These are phyloP conservation scores for Parambassis ranga DNA, from an alignment of 2,797 vertebrate species.

Conservation along the genomic window DNA sequence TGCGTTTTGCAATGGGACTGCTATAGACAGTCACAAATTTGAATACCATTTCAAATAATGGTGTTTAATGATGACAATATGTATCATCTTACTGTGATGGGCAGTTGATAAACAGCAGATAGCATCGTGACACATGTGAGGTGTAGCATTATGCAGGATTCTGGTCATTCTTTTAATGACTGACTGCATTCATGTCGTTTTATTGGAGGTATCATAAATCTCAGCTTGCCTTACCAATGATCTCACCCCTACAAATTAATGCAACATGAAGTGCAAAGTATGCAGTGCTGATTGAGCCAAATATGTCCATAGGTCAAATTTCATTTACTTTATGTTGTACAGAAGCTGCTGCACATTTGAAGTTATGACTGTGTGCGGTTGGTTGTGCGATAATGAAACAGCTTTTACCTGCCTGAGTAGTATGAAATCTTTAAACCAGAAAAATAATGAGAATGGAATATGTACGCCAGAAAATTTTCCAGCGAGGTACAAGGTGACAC, in stretches of 20 bases:
- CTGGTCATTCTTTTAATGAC: too few species aligned
- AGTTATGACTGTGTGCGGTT: neutral
- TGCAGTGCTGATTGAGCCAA: neutral
- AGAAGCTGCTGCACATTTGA: neutral
- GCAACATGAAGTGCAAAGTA: neutral
- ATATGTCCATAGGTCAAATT: neutral
- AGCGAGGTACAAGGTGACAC: conserved; percentile 13
- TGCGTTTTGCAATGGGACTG: too few species aligned
- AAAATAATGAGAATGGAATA: conserved; percentile 26
- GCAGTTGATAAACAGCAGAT: too few species aligned
- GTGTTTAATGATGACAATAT: too few species aligned
- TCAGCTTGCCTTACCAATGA: too few species aligned
- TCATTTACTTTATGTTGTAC: neutral
- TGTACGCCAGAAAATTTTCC: conserved; percentile 13
- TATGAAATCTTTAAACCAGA: conserved; percentile 16
- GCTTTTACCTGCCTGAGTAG: neutral
- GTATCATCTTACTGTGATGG: too few species aligned
- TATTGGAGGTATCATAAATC: too few species aligned
- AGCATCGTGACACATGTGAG: too few species aligned
- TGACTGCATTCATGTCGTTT: too few species aligned
- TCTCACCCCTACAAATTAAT: neutral
- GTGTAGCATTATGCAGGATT: too few species aligned
- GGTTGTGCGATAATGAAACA: conserved; percentile 4
- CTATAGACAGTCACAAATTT: too few species aligned
- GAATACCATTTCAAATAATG: too few species aligned